Percentiles rank a stretch among this genome's conserved stretches.
phyloP scores from a whole-genome alignment of 2,888 invertebrate genomes.

The Troilus luridus region DNA sequence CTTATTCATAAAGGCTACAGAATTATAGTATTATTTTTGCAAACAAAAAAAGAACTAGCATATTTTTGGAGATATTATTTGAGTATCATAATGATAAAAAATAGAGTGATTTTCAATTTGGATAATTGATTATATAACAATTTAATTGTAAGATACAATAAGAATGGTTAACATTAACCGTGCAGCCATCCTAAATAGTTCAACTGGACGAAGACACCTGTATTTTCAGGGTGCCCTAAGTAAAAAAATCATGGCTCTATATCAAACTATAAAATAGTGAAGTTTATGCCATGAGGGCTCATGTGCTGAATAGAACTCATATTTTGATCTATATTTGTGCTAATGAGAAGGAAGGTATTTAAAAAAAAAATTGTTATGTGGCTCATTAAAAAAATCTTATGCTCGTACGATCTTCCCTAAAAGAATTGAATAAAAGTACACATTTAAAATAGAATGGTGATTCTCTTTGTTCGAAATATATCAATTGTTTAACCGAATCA shows the following conservation, averaged over 20 bases:
- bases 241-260: too few relatives aligned
- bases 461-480: not conserved
- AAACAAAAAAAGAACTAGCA: not conserved
- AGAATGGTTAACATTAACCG: too few relatives aligned
- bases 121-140: not conserved
- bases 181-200: too few relatives aligned
- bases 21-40: not conserved
- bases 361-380: too few relatives aligned
- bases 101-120: not conserved
- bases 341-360: not conserved
- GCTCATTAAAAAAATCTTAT: too few relatives aligned
- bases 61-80: not conserved
- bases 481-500: too few relatives aligned
- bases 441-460: not conserved
- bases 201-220: too few relatives aligned
- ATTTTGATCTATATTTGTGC: not conserved
- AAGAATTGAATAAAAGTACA: not conserved
- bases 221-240: too few relatives aligned
- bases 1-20: not conserved
- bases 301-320: too few relatives aligned
- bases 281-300: too few relatives aligned
- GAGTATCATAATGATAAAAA: not conserved
- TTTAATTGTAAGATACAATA: not conserved
- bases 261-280: too few relatives aligned
- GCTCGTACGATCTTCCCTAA: not conserved